Evolutionary conservation across 1,140 invertebrate genomes (phyloP).

Genomic region (Neodiprion virginianus): DNA sequence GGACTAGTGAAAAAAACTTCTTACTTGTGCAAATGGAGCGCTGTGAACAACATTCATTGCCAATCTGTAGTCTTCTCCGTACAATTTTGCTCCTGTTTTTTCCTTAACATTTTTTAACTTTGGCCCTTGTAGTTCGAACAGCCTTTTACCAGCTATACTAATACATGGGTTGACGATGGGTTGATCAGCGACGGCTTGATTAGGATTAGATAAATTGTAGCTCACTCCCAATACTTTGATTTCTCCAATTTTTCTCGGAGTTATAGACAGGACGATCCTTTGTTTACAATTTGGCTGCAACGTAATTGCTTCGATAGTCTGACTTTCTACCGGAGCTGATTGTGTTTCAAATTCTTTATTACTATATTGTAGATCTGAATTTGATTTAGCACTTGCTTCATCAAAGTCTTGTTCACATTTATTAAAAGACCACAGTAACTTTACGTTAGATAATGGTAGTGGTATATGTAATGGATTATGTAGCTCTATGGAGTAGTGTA

Average conservation of each 20-base stretch:
- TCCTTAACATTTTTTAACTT: constrained; percentile 59
- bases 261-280: constrained; percentile 47
- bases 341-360: constrained; percentile 31
- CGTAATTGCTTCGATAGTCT: constrained; percentile 52
- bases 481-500: constrained; percentile 79
- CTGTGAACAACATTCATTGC: constrained; percentile 71
- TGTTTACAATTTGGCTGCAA: constrained; percentile 54
- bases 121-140: constrained; percentile 64
- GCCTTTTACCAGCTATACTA: constrained; percentile 68
- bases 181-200: constrained; percentile 44
- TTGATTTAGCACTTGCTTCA: constrained; percentile 38
- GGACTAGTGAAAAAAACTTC: constrained; percentile 19
- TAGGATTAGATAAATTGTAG: constrained; percentile 52
- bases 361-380: constrained; percentile 23
- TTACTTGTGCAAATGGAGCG: constrained; percentile 77
- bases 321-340: constrained; percentile 55
- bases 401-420: constrained; percentile 55
- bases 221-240: constrained; percentile 50
- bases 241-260: constrained; percentile 48
- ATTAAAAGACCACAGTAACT: constrained; percentile 80
- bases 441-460: constrained; percentile 74
- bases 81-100: constrained; percentile 54
- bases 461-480: constrained; percentile 83
- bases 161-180: constrained; percentile 43
- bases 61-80: constrained; percentile 66